Conservation (phyloP, 2,888 invertebrate genomes). For the Blastobasis adustella region DNA sequence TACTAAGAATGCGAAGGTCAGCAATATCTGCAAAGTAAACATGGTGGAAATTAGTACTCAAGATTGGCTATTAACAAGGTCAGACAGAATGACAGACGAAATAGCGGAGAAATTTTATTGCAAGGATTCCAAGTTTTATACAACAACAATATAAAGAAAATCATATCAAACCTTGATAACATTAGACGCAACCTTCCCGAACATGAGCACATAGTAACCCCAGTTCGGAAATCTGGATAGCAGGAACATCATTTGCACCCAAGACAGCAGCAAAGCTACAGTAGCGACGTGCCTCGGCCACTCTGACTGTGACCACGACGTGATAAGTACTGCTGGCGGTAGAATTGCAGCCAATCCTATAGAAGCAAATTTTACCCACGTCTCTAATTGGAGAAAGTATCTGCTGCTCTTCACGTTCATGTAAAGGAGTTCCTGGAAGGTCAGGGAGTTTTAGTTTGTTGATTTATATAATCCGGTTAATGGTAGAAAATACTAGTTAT, state of each 20-base stretch:
- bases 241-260: constrained; percentile 74
- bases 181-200: constrained; percentile 74
- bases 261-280: constrained; percentile 65
- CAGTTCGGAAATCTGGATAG: constrained; percentile 73
- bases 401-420: constrained; percentile 63
- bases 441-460: too few relatives aligned
- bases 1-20: constrained; percentile 64
- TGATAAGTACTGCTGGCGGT: constrained; percentile 42
- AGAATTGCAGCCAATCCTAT: constrained; percentile 56
- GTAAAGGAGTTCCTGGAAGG: constrained; percentile 66
- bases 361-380: constrained; percentile 72
- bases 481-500: too few relatives aligned
- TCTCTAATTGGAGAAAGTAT: constrained; percentile 70
- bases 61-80: too few relatives aligned
- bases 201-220: constrained; percentile 77
- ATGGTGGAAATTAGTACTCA: too few relatives aligned
- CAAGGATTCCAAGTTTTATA: too few relatives aligned
- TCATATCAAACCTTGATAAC: constrained; percentile 61
- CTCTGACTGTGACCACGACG: constrained; percentile 28
- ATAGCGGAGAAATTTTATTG: too few relatives aligned
- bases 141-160: background rate
- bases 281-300: constrained; percentile 71
- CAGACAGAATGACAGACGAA: too few relatives aligned
- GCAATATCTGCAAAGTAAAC: constrained; percentile 55
- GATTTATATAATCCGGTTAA: too few relatives aligned